Evolutionary conservation across 2,888 invertebrate genomes (phyloP).

Genomic region (Hydrotaea cyrtoneurina): DNA sequence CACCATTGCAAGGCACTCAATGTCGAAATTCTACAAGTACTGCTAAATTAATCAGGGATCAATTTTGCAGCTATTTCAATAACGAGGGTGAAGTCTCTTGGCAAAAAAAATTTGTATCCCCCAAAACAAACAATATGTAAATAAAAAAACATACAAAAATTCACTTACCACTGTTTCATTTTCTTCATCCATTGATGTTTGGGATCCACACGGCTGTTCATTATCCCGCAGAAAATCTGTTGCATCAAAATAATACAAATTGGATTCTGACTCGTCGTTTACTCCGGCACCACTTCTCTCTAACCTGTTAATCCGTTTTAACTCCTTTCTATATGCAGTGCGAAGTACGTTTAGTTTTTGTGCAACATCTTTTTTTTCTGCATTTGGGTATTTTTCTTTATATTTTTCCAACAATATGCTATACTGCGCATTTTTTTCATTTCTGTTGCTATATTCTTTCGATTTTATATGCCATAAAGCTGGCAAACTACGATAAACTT

Average conservation of each 20-base stretch:
- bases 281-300: constrained; percentile 27
- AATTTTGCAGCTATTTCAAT: constrained; percentile 56
- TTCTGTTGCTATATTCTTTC: constrained; percentile 6
- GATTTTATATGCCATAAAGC: not conserved
- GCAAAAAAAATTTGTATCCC: constrained; percentile 14
- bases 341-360: not conserved
- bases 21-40: constrained; percentile 38
- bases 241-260: constrained; percentile 8
- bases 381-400: not conserved
- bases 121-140: not conserved
- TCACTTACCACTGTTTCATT: constrained; percentile 19
- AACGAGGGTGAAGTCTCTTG: constrained; percentile 22
- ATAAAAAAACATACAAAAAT: not conserved
- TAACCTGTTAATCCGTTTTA: not conserved
- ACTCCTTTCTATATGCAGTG: not conserved
- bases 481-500: too few species aligned
- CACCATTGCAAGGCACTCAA: constrained; percentile 30
- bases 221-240: constrained; percentile 13
- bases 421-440: constrained; percentile 1
- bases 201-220: constrained; percentile 12
- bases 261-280: constrained; percentile 6
- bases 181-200: constrained; percentile 3
- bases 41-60: constrained; percentile 52
- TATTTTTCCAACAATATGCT: constrained; percentile 11
- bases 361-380: not conserved